Evolutionary conservation across 37 sponge, comb jelly and placozoan species (phyloP).

Genomic region (Halichondria panicea): DNA sequence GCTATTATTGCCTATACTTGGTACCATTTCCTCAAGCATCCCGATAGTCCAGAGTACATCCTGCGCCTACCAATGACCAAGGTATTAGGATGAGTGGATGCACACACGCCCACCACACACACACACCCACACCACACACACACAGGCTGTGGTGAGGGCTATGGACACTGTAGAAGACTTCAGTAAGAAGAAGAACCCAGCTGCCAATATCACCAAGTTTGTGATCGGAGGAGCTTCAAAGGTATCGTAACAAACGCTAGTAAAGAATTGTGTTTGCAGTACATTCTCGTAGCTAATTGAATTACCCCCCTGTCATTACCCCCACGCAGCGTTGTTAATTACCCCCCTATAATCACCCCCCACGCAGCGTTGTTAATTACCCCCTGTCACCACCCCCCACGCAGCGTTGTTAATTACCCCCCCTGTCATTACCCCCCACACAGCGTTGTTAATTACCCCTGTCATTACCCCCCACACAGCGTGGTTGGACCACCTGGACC

Average conservation of each 20-base stretch:
- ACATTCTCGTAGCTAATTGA: not conserved
- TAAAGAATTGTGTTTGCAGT: not conserved
- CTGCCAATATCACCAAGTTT: conserved; percentile 65
- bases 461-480: conserved; percentile 31
- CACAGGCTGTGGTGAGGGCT: conserved; percentile 79
- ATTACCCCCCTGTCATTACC: not conserved
- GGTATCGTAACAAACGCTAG: conserved; percentile 22
- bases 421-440: too few species aligned
- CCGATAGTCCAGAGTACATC: conserved; percentile 79
- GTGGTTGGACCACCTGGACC: conserved; percentile 97
- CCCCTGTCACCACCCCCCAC: not conserved
- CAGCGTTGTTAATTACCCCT: too few species aligned
- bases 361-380: not conserved
- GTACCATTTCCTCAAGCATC: conserved; percentile 69
- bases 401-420: too few species aligned
- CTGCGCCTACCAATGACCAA: conserved; percentile 93
- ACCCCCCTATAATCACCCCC: not conserved
- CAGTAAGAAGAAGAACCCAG: conserved; percentile 39
- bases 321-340: not conserved
- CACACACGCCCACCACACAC: not conserved
- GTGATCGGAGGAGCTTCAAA: conserved; percentile 89
- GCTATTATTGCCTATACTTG: conserved; percentile 92
- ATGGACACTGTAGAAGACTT: conserved; percentile 80
- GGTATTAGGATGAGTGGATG: conserved; percentile 11
- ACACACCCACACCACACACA: not conserved